Percentiles rank a stretch among this genome's conserved stretches.
These are phyloP conservation scores for Agrochola lychnidis DNA, from an alignment of 2,888 invertebrate species.

Conservation along the genomic window DNA sequence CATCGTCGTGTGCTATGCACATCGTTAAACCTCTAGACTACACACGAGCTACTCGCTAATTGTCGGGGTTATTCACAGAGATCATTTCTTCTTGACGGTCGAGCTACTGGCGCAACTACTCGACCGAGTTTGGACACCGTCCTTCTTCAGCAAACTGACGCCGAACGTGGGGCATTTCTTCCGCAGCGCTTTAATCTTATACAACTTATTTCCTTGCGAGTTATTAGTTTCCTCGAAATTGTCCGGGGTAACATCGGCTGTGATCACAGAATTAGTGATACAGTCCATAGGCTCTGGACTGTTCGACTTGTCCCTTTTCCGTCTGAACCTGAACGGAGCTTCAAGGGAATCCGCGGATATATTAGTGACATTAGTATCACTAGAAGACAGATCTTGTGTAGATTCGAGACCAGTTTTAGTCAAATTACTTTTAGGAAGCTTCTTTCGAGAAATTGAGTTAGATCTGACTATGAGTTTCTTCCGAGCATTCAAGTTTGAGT, in stretches of 20 bases:
- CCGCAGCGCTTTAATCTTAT: conserved; percentile 87
- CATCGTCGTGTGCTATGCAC: conserved; percentile 68
- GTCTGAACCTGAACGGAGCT: conserved; percentile 84
- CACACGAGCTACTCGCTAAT: conserved; percentile 66
- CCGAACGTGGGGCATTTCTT: conserved; percentile 87
- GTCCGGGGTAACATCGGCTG: conserved; percentile 86
- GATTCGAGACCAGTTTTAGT: conserved; percentile 80
- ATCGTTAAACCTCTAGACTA: conserved; percentile 60
- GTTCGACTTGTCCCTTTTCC: conserved; percentile 86
- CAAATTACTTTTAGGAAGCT: conserved; percentile 81
- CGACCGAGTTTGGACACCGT: conserved; percentile 87
- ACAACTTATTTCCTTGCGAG: conserved; percentile 88
- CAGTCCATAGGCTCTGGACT: conserved; percentile 89
- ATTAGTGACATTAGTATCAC: conserved; percentile 88
- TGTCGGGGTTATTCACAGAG: conserved; percentile 69
- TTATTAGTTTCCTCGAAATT: conserved; percentile 86
- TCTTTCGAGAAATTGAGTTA: conserved; percentile 85
- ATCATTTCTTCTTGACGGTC: conserved; percentile 89
- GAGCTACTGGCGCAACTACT: conserved; percentile 85
- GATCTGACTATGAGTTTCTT: conserved; percentile 87
- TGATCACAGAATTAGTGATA: conserved; percentile 83
- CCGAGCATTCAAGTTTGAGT: conserved; percentile 75
- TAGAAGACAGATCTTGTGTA: conserved; percentile 86
- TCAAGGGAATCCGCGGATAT: conserved; percentile 88
- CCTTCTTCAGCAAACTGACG: conserved; percentile 84